Percentiles rank a stretch among this genome's conserved stretches.
phyloP scores from a whole-genome alignment of 2,797 vertebrate species.

The Macroramphosus scolopax region DNA sequence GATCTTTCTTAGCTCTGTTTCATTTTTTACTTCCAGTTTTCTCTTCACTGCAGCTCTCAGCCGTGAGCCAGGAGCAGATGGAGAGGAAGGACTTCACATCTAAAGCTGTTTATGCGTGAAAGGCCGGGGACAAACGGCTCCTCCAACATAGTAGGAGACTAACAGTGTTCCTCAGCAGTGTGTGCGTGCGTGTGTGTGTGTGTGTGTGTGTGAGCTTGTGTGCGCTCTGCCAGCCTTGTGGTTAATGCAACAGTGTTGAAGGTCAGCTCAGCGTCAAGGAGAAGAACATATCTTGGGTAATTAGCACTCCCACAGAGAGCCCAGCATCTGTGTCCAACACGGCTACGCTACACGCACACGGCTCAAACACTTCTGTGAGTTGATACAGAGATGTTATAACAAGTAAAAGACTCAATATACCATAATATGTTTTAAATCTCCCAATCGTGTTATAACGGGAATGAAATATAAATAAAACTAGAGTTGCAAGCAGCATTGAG shows the following conservation, averaged over 20 bases:
- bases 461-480: no score
- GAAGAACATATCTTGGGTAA: constrained; percentile 46
- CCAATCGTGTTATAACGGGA: no score
- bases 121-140: constrained; percentile 23
- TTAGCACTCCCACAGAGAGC: constrained; percentile 57
- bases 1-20: no score
- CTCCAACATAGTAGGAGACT: background rate
- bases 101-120: constrained; percentile 14
- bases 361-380: constrained; percentile 13
- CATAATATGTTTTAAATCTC: no score
- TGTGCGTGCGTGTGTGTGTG: constrained; percentile 21
- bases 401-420: no score
- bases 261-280: constrained; percentile 50
- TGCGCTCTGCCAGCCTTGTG: constrained; percentile 24
- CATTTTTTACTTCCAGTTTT: no score
- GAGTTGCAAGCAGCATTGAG: no score
- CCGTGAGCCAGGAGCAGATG: constrained; percentile 18
- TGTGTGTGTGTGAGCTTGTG: constrained; percentile 11
- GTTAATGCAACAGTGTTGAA: constrained; percentile 53
- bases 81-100: constrained; percentile 13
- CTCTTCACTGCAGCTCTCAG: background rate
- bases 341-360: constrained; percentile 2
- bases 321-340: constrained; percentile 34
- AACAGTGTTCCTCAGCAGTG: constrained; percentile 16
- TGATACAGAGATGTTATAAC: no score